Evolutionary conservation across 2,888 invertebrate species (phyloP).

Genomic region (Crossocerus cetratus): DNA sequence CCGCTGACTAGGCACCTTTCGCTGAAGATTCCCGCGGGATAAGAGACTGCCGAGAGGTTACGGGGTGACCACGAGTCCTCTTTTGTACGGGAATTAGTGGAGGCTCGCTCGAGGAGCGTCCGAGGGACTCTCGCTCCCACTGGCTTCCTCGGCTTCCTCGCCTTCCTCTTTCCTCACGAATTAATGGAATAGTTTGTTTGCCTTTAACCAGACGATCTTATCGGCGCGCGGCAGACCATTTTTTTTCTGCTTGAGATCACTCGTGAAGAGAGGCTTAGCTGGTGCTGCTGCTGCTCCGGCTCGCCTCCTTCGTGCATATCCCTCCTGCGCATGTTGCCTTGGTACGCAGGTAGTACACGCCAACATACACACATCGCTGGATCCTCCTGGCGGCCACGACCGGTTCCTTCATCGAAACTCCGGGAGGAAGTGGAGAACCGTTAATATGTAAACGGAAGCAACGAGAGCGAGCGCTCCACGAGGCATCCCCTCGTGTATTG

Average conservation of each 20-base stretch:
- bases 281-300: slow-evolving; percentile 15
- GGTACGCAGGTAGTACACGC: slow-evolving; percentile 32
- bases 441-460: slow-evolving; percentile 61
- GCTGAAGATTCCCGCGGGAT: slow-evolving; percentile 35
- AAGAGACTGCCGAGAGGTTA: neutral
- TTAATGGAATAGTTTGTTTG: slow-evolving; percentile 64
- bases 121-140: neutral
- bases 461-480: too few relatives aligned
- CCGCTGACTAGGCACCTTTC: slow-evolving; percentile 45
- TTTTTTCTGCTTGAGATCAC: slow-evolving; percentile 62
- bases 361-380: slow-evolving; percentile 39
- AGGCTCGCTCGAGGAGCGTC: slow-evolving; percentile 7
- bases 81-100: slow-evolving; percentile 24
- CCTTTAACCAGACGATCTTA: slow-evolving; percentile 61
- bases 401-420: slow-evolving; percentile 59
- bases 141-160: slow-evolving; percentile 12
- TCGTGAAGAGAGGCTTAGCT: slow-evolving; percentile 48
- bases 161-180: slow-evolving; percentile 54
- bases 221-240: slow-evolving; percentile 58
- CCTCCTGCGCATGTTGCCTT: slow-evolving; percentile 17
- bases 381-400: slow-evolving; percentile 39
- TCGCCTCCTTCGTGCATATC: slow-evolving; percentile 14
- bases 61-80: neutral
- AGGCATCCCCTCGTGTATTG: too few relatives aligned
- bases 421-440: slow-evolving; percentile 61